Base-by-base conservation (phyloP, 2,113 vertebrate species). In the Gallinago undulata region DNA sequence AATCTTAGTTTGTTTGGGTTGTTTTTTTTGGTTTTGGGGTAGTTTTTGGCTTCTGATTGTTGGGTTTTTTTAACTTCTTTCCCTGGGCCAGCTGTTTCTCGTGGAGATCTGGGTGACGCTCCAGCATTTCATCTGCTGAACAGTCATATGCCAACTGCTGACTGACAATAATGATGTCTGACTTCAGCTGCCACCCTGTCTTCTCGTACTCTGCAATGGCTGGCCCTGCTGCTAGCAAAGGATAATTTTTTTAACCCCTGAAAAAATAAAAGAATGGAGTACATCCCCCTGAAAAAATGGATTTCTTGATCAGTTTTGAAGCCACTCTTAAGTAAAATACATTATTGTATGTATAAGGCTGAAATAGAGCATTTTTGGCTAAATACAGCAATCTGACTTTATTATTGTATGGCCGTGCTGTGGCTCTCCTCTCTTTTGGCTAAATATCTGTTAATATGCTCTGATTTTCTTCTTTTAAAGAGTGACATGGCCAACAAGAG, bases 321-420 rank as follows among this genome's bases (percentile, higher is more conserved):
- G 87, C 19, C 3, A 3, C 13, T 25, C 1, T 1, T 16, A 22
- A 33, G 10, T 37, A 55, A 30, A 56, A 73, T 15, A 8, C 24
- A 8, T n/a, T 39, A 9, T 27, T 45, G 2, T 31, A 2, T 13
- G 7, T 24, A 1, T 10, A 28, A 19, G 47, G 3, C 43, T 14
- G 57, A 31, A 75, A 73, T 0, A 31, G 2, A 31, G 47, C 14
- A 4, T 64, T 72, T 91, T 51, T 28, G 28, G 50, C 30, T 37
- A 28, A 87, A 18, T 19, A 15, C 11, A 75, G 55, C 31, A 21
- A 2, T 21, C 28, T 45, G n/a, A 6, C 53, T 43, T 33, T n/a
- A 9, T 31, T 45, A 57, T 24, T 51, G 33, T 19, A 7, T 8
- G 33, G 13, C 47, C 1, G 0, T 55, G 57, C 57, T 30, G 33